Percentiles rank a stretch among this genome's conserved stretches.
These are phyloP conservation scores for Danio aesculapii DNA, from an alignment of 2,797 vertebrate species.

Conservation along the genomic window DNA sequence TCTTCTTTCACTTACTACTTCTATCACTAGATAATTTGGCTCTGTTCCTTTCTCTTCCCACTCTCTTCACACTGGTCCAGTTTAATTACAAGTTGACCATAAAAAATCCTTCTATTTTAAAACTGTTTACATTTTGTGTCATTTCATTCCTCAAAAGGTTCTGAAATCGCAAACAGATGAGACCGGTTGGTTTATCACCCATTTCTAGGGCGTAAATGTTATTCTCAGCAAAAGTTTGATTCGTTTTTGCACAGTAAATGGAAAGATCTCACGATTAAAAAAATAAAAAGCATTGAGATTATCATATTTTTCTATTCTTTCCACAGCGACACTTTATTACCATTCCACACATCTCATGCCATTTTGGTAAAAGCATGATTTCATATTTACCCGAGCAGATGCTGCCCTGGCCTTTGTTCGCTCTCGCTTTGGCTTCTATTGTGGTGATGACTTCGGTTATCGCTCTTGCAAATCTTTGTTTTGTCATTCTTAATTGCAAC, in stretches of 20 bases:
- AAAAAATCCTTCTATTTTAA: slow-evolving; percentile 38
- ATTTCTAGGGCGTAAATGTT: slow-evolving; percentile 45
- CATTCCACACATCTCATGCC: slow-evolving; percentile 50
- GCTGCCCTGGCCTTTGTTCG: slow-evolving; percentile 44
- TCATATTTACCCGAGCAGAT: slow-evolving; percentile 61
- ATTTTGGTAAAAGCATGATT: slow-evolving; percentile 58
- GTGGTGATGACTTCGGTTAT: slow-evolving; percentile 33
- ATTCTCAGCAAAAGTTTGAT: slow-evolving; percentile 49
- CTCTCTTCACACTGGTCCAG: slow-evolving; percentile 13
- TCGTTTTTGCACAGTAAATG: slow-evolving; percentile 58
- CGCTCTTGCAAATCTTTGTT: slow-evolving; percentile 43
- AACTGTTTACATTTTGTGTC: slow-evolving; percentile 21
- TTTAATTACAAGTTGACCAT: slow-evolving; percentile 42
- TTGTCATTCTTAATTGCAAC: slow-evolving; percentile 52
- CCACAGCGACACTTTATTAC: slow-evolving; percentile 58
- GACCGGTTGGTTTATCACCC: slow-evolving; percentile 23
- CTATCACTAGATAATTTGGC: not conserved
- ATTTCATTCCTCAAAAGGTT: slow-evolving; percentile 6
- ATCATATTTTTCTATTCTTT: slow-evolving; percentile 45
- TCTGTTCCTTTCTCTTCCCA: not conserved
- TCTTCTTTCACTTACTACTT: not conserved
- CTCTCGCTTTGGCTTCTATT: slow-evolving; percentile 55
- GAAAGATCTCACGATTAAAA: slow-evolving; percentile 54
- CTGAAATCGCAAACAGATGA: slow-evolving; percentile 30
- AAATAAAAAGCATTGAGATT: slow-evolving; percentile 44